Percentiles rank a stretch among this genome's conserved stretches.
Conservation (phyloP, 2,113 vertebrate species). For the Carassius gibelio region DNA sequence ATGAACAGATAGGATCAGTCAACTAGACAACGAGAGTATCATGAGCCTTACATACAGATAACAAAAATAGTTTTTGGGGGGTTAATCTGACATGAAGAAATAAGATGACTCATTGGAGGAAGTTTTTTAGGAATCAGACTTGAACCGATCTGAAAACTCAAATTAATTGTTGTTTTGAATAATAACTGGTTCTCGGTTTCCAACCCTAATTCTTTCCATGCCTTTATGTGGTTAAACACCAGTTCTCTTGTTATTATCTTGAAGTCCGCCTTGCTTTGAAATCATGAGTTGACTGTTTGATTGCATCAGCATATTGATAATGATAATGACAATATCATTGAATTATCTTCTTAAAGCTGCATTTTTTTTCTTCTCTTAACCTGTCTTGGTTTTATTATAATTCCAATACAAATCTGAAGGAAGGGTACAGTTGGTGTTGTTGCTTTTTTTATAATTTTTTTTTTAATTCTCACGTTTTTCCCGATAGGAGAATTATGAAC, state of each 20-base stretch:
- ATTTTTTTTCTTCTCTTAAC: background rate
- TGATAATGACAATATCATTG: background rate
- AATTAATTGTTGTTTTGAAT: background rate
- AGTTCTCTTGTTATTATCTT: background rate
- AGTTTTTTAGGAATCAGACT: background rate
- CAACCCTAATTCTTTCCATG: background rate
- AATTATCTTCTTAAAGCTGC: background rate
- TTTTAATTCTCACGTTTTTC: constrained; percentile 20
- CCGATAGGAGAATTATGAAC: constrained; percentile 91
- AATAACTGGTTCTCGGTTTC: background rate
- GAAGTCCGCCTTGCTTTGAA: background rate
- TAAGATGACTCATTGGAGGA: background rate
- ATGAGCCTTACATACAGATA: background rate
- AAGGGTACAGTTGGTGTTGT: background rate
- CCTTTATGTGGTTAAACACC: background rate
- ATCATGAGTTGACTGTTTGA: background rate
- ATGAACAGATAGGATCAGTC: background rate
- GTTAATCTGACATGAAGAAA: background rate
- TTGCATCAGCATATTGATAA: background rate
- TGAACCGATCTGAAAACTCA: background rate
- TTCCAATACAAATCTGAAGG: background rate
- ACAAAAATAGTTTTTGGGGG: background rate
- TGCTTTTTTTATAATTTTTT: background rate
- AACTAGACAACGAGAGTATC: background rate
- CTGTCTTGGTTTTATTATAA: background rate